Evolutionary conservation across 1,140 invertebrate species (phyloP), one percentile per base, ranked within the genome.

Genomic region (Cydia fagiglandana): DNA sequence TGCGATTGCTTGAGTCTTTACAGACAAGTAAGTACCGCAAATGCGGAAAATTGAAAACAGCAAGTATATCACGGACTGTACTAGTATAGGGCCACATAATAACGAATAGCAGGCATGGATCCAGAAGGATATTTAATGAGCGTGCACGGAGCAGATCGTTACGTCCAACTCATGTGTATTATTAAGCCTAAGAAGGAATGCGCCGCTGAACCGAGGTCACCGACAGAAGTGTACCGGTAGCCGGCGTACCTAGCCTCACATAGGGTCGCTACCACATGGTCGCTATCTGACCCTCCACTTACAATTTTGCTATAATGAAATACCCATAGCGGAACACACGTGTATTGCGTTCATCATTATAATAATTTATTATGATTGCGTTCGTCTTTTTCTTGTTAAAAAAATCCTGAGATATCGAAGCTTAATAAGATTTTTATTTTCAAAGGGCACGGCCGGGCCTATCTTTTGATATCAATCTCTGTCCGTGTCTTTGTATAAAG

Each of bases 111-210:
- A 75, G 75, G 77, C 78, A 75, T 75, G 81, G 79, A 81, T 81
- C 78, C 77, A 79, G 78, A 77, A 81, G 84, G 79, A 82, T 80
- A 86, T 85, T 84, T 91, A 92, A 92, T 91, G 88, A 89, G 83
- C 82, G 82, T 78, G 81, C 82, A 81, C 80, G 81, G 66, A 78
- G 76, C 75, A 81, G 86, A 89, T 91, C 85, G 88, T 89, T 90
- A 87, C 83, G 85, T 81, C 79, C 75, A 77, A 81, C 86, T 86
- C 84, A 89, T 88, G 88, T 87, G 84, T 89, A 89, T 89, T 90
- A 90, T 90, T 91, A 91, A 81, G 84, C 87, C 86, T 81, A 88
- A 89, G 88, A 89, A 88, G 90, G 89, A 90, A 91, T 89, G 88
- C 81, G 79, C 81, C 80, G 78, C 81, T 84, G 81, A 84, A 83